Evolutionary conservation across 1,140 invertebrate species (phyloP), one percentile per base, ranked within the genome.

Genomic region (Adelges cooleyi): DNA sequence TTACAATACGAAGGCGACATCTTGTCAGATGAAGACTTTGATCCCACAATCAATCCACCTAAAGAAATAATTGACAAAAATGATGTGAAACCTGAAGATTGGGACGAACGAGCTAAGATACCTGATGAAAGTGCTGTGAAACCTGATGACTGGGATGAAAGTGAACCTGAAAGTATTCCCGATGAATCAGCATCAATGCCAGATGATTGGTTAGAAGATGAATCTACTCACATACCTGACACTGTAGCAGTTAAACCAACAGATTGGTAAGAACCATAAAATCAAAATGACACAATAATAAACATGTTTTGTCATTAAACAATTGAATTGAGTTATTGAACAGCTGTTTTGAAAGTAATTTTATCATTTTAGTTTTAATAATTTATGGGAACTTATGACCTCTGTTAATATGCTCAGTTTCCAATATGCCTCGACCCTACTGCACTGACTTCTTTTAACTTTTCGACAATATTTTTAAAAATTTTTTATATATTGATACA

Each of bases 61-160:
- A 81, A 87, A 59, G 90, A 97, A 78, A 95, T 99, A 73, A 91
- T 95, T 73, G 96, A 99, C 79, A 90, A 91, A 0, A 78, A 84
- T 65, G 96, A 99, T 73, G 82, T 78, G 66, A 86, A 95, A 74
- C 96, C 96, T 2, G 82, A 82, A 1, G 88, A 96, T 72, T 99
- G 96, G 96, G 96, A 98, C 76, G 94, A 98, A 70, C 82, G 91
- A 68, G 94, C 98, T 76, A 96, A 93, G 78, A 95, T 96, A 70
- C 82, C 90, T 5, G 92, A 96, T 76, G 86, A 90, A 2, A 82
- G 84, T 65, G 88, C 91, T 3, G 76, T 77, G 0, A 97, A 97
- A 74, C 94, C 94, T 8, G 90, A 88, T 0, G 92, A 97, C 72
- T 97, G 93, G 92, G 88, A 97, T 73, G 95, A 98, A 75, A 84